A percentile compares a stretch with the other conserved stretches of the same genome.
Evolutionary conservation across 1,140 invertebrate species (phyloP).

Genomic region (Drosophila malerkotliana): DNA sequence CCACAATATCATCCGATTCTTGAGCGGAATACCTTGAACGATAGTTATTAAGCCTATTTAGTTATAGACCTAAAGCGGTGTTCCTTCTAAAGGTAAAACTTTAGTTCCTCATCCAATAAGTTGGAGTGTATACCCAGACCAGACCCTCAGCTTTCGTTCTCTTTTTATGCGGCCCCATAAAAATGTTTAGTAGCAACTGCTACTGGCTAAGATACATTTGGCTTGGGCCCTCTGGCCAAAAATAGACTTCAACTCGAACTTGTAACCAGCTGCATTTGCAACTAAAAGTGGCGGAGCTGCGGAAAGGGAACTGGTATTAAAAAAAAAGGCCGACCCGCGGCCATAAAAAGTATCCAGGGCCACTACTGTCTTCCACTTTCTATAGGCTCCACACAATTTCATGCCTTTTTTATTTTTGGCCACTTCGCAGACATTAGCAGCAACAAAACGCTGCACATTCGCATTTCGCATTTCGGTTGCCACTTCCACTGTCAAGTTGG

Average conservation of each 20-base stretch:
- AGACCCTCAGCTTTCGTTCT: background rate
- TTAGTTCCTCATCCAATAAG: too few relatives aligned
- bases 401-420: conserved; percentile 72
- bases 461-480: conserved; percentile 59
- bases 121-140: background rate
- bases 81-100: too few relatives aligned
- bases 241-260: conserved; percentile 4
- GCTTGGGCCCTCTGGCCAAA: background rate
- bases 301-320: conserved; percentile 33
- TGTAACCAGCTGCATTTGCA: conserved; percentile 1
- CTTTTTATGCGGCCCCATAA: background rate
- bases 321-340: conserved; percentile 53
- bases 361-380: conserved; percentile 23
- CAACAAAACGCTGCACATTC: conserved; percentile 58
- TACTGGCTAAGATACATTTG: background rate
- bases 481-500: conserved; percentile 79
- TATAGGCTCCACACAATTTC: conserved; percentile 60
- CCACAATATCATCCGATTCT: too few relatives aligned
- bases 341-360: conserved; percentile 71
- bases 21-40: too few relatives aligned
- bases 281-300: background rate
- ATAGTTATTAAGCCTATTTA: too few relatives aligned
- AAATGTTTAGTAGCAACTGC: conserved; percentile 1
- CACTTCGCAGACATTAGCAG: background rate
- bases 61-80: too few relatives aligned